These are phyloP conservation scores for Drosophila atroscutellata DNA, from an alignment of 2,888 invertebrate genomes.

Conservation along the genomic window DNA sequence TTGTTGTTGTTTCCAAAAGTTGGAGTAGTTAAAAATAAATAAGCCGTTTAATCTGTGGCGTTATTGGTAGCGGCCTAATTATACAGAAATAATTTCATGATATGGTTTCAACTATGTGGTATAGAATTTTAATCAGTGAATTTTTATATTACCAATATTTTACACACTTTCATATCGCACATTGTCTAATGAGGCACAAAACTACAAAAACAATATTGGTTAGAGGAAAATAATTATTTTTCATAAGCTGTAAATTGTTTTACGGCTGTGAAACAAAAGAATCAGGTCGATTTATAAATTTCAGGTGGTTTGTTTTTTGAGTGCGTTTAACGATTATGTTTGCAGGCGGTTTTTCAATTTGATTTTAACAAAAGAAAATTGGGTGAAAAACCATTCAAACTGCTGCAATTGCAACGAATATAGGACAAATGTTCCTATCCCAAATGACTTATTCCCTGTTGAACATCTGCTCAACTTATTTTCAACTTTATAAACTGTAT, in stretches of 20 bases:
- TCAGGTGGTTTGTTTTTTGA: background rate
- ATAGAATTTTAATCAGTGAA: background rate
- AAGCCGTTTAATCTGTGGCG: slow-evolving; percentile 7
- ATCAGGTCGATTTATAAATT: background rate
- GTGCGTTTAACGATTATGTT: background rate
- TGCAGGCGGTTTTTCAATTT: background rate
- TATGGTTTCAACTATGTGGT: background rate
- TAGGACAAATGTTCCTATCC: background rate
- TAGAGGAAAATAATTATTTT: background rate
- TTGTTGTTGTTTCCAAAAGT: background rate
- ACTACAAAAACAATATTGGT: background rate
- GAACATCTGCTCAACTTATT: background rate
- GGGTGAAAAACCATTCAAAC: background rate
- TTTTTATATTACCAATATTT: background rate
- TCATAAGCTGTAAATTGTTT: background rate
- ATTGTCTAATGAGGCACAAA: background rate
- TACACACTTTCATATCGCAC: background rate
- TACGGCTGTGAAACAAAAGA: background rate
- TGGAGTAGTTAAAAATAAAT: slow-evolving; percentile 16
- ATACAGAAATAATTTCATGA: background rate
- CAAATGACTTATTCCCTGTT: background rate
- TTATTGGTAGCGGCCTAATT: background rate
- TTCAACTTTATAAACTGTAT: background rate
- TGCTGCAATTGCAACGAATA: background rate
- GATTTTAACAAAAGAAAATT: background rate